Percentiles rank a stretch among this genome's conserved stretches.
phyloP scores from a whole-genome alignment of 2,797 vertebrate species.

The Delichon dasypus region DNA sequence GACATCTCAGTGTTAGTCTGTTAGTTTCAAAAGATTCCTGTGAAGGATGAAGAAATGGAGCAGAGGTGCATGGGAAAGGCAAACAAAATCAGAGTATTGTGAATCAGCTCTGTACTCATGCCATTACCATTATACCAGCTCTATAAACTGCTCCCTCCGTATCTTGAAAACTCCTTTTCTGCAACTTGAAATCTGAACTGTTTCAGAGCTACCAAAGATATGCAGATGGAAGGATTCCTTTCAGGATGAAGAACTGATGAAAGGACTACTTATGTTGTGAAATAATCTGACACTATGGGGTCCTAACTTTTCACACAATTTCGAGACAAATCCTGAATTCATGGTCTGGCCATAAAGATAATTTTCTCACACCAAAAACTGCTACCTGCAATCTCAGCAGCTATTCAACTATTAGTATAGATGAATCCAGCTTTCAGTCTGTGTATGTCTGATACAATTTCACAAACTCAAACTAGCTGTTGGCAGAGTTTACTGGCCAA shows the following conservation, averaged over 20 bases:
- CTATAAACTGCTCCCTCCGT: background rate
- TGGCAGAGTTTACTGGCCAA: background rate
- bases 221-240: background rate
- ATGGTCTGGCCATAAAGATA: background rate
- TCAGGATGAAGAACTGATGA: background rate
- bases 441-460: background rate
- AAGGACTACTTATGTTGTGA: background rate
- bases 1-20: background rate
- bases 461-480: background rate
- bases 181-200: background rate
- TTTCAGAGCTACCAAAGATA: background rate
- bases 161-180: background rate
- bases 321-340: background rate
- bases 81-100: background rate
- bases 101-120: background rate
- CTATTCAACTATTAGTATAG: background rate
- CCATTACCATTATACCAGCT: background rate
- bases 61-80: background rate
- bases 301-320: background rate
- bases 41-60: background rate
- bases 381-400: background rate
- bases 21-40: background rate
- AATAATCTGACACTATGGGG: background rate
- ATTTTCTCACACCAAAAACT: background rate
- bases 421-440: background rate